Evolutionary conservation across 2,113 vertebrate species (phyloP), one percentile per base, ranked within the genome.

Genomic region (Zosterops lateralis): DNA sequence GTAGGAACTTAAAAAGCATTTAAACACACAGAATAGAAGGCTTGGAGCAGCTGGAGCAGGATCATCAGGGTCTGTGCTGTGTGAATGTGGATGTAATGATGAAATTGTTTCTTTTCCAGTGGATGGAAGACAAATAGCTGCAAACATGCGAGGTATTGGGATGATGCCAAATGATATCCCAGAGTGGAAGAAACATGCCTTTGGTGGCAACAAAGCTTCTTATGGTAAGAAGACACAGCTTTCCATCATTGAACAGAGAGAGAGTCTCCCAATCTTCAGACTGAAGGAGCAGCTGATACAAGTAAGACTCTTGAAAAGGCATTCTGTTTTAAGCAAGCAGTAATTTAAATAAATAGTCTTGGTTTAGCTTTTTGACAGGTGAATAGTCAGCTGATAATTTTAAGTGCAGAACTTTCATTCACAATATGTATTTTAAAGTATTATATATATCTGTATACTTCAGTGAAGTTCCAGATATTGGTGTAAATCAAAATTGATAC

Each of bases 161-260:
- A 99, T 99, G 99, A 99, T 99, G 99, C 99, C 99, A 73, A 99
- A 98, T 8, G 99, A 99, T 95, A 99, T 99, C 95, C 99, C 99
- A 0, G 99, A 99, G 96, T 99, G 99, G 99, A 99, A 99, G 98
- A 99, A 99, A 87, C 99, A 99, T 66, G 99, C 99, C 0, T 99
- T 99, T 92, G 99, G 99, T 50, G 99, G 99, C 75, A 99, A 99
- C 97, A 99, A 99, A 97, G 99, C 99, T 38, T 99, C 99, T 6
- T 99, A 99, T 6, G 99, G 99, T 40, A 99, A 99, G 95, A 99
- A 99, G 98, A 99, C 99, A 1, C 98, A 99, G 73, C 97, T 99
- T 92, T 99, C 99, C 93, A 99, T 99, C 87, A 97, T 99, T 75
- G 99, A 99, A 92, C 99, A 99, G 97, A 98, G 99, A 89, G 99